Evolutionary conservation across 53 echinoderm and acorn worm species (phyloP), one percentile per base, ranked within the genome.

Genomic region (Actinopyga echinites): DNA sequence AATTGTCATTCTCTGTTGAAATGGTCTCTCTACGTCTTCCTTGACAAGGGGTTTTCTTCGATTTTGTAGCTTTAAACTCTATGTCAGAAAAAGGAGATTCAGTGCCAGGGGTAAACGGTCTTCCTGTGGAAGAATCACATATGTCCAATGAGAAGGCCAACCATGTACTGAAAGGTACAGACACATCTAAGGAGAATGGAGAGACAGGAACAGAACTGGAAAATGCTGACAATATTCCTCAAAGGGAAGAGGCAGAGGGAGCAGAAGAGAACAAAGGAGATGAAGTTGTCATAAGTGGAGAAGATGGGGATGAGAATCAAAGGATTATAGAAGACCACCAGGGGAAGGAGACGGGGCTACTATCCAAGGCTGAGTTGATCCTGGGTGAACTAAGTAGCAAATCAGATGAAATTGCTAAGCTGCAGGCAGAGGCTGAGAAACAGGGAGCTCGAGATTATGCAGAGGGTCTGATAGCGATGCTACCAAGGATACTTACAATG

Each of bases 361-460:
- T 58, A 2, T 25, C 31, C 11, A 24, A 36, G 15, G 35, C 29
- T 22, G 42, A 69, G 23, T 30, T 77, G 30, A 5, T 55, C 19
- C 56, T 77, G 15, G 56, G 54, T 21, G 77, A 54, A 31, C 77
- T 77, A 17, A 56, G 77, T 15, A 77, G 28, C 17, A 28, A 55
- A 12, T 77, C 77, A 15, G 77, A 80, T 35, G 81, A 85, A 79
- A 75, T 67, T 28, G 92, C 99, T 30, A 82, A 81, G 65, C 61
- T 79, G 82, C 92, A 94, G 63, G 92, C 89, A 38, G 91, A 95
- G 80, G 84, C 82, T 10, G 99, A 99, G 78, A 88, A 79, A 29
- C 86, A 94, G 78, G 99, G 94, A 56, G 99, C 99, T 1, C 65
- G 87, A 44, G 94, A 99, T 36, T 99, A 90, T 61, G 89, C 90